Conservation (phyloP, 2,888 invertebrate genomes). For the Chaetogeoica ovagalla region DNA sequence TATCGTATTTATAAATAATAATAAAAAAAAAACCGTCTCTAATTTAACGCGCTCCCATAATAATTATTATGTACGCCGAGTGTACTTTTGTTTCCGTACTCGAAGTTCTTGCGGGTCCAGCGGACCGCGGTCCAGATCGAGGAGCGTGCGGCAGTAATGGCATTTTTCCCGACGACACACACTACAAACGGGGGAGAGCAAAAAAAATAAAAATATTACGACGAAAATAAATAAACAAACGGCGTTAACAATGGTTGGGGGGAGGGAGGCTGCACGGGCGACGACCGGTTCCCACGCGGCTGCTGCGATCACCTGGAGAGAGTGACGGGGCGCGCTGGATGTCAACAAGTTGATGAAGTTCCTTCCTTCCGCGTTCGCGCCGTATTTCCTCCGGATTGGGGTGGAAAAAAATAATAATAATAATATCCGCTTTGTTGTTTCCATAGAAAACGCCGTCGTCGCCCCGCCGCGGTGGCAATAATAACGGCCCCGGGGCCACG, state of each 20-base stretch:
- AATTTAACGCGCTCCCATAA: slow-evolving; percentile 43
- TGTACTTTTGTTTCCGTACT: slow-evolving; percentile 25
- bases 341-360: slow-evolving; percentile 45
- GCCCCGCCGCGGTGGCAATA: no score
- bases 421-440: slow-evolving; percentile 14
- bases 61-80: not conserved
- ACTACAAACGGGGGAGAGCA: no score
- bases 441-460: not conserved
- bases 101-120: slow-evolving; percentile 5
- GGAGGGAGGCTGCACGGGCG: not conserved
- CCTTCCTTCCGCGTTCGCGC: slow-evolving; percentile 36
- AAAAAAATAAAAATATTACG: not conserved
- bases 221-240: slow-evolving; percentile 14
- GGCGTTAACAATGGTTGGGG: not conserved
- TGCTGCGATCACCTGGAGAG: slow-evolving; percentile 45
- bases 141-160: not conserved
- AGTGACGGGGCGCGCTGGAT: not conserved
- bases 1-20: not conserved
- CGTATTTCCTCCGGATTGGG: slow-evolving; percentile 24
- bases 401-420: slow-evolving; percentile 20
- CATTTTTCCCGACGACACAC: slow-evolving; percentile 12
- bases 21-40: not conserved
- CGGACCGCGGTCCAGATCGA: not conserved
- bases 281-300: slow-evolving; percentile 43
- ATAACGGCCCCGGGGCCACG: not conserved